Evolutionary conservation across 2,113 vertebrate genomes (phyloP), one percentile per base, ranked within the genome.

Genomic region (Nanger granti): DNA sequence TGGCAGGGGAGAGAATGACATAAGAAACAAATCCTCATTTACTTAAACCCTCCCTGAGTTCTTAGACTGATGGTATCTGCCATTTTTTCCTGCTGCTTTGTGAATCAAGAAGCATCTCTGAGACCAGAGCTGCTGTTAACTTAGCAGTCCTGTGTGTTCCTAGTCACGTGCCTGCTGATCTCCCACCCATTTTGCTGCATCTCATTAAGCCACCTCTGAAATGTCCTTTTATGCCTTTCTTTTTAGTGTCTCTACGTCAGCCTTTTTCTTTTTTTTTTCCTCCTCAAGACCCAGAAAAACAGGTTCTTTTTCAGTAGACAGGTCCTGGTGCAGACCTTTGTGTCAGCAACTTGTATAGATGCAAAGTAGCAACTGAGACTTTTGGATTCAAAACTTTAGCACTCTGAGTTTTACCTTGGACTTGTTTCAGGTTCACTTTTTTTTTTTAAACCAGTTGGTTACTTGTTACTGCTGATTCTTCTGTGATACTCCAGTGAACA

Each of bases 181-280:
- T 62, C 57, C 76, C 90, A 96, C 96, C 97, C 62, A n/a, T 49
- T 49, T 55, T 60, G 1, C 0, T 76, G 97, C 41, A 88, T 97
- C 88, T 98, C 96, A 93, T 86, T 98, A 91, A 97, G 96, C 96
- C 96, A 93, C 69, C 95, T 95, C 28, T 64, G 95, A 94, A 90
- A 89, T 93, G 85, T 87, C 98, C 96, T 96, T 96, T 84, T 96
- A 29, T 88, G 62, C 76, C 87, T 91, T 31, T 93, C 90, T 37
- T 59, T 96, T 97, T 97, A 80, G 24, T 49, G 0, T 93, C 93
- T 96, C 41, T 62, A n/a, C 92, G 82, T 97, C 64, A 95, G 9
- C 60, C 20, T 73, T 73, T 73, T 73, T 49, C 20, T 73, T 69
- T 17, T 31, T 31, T 49, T 29, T 18, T 12, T 1, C 17, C 47